Percentiles rank a stretch among this genome's conserved stretches.
Conservation (phyloP, 2,113 vertebrate genomes). For the Jaculus jaculus region DNA sequence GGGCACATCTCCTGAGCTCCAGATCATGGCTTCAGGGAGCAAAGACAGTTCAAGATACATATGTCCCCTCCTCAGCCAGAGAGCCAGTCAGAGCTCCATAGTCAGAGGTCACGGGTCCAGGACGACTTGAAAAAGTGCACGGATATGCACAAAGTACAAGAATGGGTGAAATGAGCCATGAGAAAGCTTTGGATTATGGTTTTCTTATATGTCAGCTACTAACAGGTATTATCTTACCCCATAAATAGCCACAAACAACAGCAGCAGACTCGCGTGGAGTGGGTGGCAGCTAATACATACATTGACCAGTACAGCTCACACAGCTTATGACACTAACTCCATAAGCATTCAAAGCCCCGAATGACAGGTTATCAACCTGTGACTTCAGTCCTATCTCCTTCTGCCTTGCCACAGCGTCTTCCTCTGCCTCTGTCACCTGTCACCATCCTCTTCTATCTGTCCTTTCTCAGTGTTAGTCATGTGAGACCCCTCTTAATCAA, state of each 20-base stretch:
- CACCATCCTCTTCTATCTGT: neutral
- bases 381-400: neutral
- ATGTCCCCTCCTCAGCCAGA: neutral
- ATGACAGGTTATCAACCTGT: neutral
- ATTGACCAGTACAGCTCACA: neutral
- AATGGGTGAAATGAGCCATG: neutral
- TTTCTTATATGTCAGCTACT: neutral
- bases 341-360: neutral
- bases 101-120: neutral
- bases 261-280: neutral
- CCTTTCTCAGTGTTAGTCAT: neutral
- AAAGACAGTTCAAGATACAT: neutral
- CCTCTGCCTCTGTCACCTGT: neutral
- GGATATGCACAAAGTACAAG: neutral
- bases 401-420: rapidly evolving
- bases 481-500: neutral
- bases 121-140: neutral
- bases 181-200: neutral
- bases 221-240: neutral
- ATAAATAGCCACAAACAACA: neutral
- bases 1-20: neutral
- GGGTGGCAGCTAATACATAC: rapidly evolving
- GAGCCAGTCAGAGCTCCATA: neutral
- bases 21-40: neutral
- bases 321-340: neutral